Evolutionary conservation across 2,113 vertebrate genomes (phyloP).

Genomic region (Orcinus orca): DNA sequence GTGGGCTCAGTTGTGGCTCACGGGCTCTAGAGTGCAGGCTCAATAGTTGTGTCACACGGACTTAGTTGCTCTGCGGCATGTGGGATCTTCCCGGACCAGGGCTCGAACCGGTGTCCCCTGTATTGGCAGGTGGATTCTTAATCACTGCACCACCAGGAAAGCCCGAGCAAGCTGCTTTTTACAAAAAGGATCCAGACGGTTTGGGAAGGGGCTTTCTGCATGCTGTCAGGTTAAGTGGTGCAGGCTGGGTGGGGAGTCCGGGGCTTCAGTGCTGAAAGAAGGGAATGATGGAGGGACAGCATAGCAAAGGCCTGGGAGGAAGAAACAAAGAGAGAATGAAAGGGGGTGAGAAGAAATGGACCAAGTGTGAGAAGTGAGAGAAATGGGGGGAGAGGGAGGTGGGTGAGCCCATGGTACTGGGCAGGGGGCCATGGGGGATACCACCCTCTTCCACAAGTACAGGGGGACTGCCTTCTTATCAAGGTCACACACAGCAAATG

Average conservation of each 20-base stretch:
- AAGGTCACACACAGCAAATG: background rate
- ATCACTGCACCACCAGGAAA: too few relatives aligned
- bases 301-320: conserved; percentile 36
- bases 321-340: background rate
- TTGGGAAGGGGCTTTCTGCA: background rate
- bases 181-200: background rate
- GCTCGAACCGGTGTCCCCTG: too few relatives aligned
- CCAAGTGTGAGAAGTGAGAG: background rate
- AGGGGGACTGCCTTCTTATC: background rate
- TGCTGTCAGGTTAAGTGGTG: background rate
- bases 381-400: background rate
- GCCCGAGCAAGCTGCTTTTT: background rate
- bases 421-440: background rate
- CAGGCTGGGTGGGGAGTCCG: background rate
- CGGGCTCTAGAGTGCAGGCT: too few relatives aligned
- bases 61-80: too few relatives aligned
- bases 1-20: too few relatives aligned
- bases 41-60: too few relatives aligned
- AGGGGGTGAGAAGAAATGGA: background rate
- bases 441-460: background rate
- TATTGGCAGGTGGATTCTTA: too few relatives aligned
- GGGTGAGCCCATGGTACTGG: background rate
- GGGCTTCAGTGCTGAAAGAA: background rate
- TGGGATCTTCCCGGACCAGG: too few relatives aligned
- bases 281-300: background rate